Conservation (phyloP, 2,113 vertebrate genomes). For the Oncorhynchus nerka region DNA sequence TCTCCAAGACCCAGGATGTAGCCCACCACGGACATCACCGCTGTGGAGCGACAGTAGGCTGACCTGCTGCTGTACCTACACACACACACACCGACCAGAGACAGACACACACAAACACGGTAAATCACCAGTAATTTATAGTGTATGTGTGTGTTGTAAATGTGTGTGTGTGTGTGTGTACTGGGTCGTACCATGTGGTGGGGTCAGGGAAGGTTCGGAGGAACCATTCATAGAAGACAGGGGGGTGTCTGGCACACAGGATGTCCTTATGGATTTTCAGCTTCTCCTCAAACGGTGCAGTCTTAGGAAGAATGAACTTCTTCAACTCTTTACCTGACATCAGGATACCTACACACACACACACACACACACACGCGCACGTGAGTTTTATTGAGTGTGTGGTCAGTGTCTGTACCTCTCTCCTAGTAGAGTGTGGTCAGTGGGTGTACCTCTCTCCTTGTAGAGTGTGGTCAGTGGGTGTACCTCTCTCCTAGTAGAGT, state of each 20-base stretch:
- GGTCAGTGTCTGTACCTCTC: constrained; percentile 77
- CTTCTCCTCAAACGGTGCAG: constrained; percentile 86
- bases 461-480: constrained; percentile 68
- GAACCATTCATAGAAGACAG: constrained; percentile 96
- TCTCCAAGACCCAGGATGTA: constrained; percentile 96
- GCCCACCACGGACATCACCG: constrained; percentile 99
- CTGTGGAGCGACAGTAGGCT: constrained; percentile 92
- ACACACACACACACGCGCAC: not conserved
- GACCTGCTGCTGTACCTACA: constrained; percentile 95
- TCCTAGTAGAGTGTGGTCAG: constrained; percentile 95
- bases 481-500: too few relatives aligned
- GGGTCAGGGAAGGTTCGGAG: constrained; percentile 94
- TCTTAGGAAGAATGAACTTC: constrained; percentile 90
- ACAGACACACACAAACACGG: not conserved
- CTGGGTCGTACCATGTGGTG: constrained; percentile 84
- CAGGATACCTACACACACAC: constrained; percentile 76
- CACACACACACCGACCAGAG: not conserved
- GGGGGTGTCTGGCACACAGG: constrained; percentile 88
- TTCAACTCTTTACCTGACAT: constrained; percentile 91
- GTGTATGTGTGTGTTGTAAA: not conserved
- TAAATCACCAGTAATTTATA: not conserved
- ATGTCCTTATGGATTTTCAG: constrained; percentile 87
- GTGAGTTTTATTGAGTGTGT: not conserved
- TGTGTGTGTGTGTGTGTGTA: not conserved
- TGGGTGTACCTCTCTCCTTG: constrained; percentile 87